Conservation (phyloP, 2,888 invertebrate species). For the Chaitophorus viminalis region DNA sequence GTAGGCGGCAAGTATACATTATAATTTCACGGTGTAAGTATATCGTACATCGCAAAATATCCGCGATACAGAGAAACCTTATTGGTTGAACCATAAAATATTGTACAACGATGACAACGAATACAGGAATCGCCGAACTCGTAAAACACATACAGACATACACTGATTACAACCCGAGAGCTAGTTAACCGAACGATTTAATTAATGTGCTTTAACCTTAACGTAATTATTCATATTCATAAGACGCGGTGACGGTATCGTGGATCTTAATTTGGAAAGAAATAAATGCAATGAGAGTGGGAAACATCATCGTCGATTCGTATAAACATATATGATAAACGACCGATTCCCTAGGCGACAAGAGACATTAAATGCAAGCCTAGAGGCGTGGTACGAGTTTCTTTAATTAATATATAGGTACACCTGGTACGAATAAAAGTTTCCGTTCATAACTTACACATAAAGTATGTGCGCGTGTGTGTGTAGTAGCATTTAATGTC, state of each 20-base stretch:
- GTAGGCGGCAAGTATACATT: too few relatives aligned
- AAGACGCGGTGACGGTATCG: neutral
- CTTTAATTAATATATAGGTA: neutral
- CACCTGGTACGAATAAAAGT: neutral
- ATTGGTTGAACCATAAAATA: neutral
- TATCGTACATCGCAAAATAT: neutral
- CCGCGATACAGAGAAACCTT: too few relatives aligned
- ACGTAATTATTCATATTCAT: conserved; percentile 28
- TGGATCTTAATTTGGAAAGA: neutral
- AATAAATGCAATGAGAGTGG: neutral
- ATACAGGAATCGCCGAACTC: neutral
- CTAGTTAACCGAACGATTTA: neutral
- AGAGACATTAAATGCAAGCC: neutral
- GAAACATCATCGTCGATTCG: neutral
- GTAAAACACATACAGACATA: neutral
- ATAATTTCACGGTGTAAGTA: too few relatives aligned
- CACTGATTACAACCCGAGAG: too few relatives aligned
- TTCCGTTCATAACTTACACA: neutral
- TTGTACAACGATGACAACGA: neutral
- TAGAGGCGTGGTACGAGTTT: neutral
- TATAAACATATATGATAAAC: neutral
- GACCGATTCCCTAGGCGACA: neutral
- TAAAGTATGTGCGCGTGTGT: neutral
- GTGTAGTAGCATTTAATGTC: neutral
- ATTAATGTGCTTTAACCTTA: neutral